Evolutionary conservation across 2,888 invertebrate genomes (phyloP).

Genomic region (Oscheius myriophilus): DNA sequence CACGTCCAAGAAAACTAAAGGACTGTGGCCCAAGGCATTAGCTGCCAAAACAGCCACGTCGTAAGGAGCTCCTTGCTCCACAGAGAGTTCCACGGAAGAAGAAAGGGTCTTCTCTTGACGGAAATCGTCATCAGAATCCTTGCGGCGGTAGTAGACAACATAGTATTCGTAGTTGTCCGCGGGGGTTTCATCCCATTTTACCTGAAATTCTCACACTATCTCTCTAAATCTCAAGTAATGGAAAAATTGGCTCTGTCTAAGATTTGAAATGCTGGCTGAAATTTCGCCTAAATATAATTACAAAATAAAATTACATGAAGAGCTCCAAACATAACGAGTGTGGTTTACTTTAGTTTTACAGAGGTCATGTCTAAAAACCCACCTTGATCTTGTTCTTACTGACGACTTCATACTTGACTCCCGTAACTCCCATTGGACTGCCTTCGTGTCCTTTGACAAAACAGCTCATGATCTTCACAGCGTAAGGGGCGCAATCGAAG

Average conservation of each 20-base stretch:
- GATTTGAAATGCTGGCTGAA: too few species aligned
- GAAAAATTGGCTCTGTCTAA: too few species aligned
- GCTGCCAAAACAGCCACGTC: conserved; percentile 52
- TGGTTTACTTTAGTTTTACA: background rate
- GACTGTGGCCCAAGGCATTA: conserved; percentile 52
- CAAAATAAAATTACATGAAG: too few species aligned
- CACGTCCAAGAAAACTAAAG: conserved; percentile 38
- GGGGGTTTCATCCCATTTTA: conserved; percentile 47
- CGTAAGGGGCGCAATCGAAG: conserved; percentile 37
- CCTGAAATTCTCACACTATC: conserved; percentile 9
- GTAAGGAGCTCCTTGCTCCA: conserved; percentile 25
- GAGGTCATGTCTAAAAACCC: background rate
- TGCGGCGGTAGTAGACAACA: conserved; percentile 47
- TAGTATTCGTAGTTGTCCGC: conserved; percentile 44
- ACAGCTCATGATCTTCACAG: conserved; percentile 46
- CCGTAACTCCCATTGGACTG: conserved; percentile 35
- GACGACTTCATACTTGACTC: conserved; percentile 27
- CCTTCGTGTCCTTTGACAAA: conserved; percentile 42
- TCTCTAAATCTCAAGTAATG: too few species aligned
- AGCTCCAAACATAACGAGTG: background rate
- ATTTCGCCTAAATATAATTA: too few species aligned
- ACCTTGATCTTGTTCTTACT: conserved; percentile 31
- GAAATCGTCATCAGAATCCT: conserved; percentile 35
- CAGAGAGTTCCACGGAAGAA: conserved; percentile 29
- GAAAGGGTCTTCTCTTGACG: conserved; percentile 35